These are phyloP conservation scores for Autographa gamma DNA, from an alignment of 2,888 invertebrate genomes.

Conservation along the genomic window DNA sequence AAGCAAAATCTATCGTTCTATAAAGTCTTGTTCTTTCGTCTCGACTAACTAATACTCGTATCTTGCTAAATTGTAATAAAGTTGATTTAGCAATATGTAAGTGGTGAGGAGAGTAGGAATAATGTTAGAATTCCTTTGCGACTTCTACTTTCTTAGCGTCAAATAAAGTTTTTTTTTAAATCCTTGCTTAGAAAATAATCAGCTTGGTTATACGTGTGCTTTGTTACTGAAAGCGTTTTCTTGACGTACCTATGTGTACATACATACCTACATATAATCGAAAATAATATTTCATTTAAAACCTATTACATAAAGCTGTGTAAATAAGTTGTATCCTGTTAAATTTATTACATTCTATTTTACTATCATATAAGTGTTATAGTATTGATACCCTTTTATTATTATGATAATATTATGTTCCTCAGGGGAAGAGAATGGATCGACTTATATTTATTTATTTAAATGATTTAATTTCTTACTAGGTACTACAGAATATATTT, in stretches of 20 bases:
- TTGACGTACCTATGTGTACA: slow-evolving; percentile 32
- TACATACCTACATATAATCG: slow-evolving; percentile 48
- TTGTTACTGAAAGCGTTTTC: slow-evolving; percentile 44
- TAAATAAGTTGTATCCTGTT: slow-evolving; percentile 88
- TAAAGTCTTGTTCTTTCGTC: slow-evolving; percentile 48
- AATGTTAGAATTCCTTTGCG: slow-evolving; percentile 63
- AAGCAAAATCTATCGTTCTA: slow-evolving; percentile 30
- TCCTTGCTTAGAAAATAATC: slow-evolving; percentile 49
- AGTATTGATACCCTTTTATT: slow-evolving; percentile 84
- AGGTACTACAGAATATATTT: slow-evolving; percentile 32
- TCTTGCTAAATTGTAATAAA: slow-evolving; percentile 59
- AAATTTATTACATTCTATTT: slow-evolving; percentile 89
- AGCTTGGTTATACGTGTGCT: slow-evolving; percentile 54
- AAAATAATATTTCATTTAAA: slow-evolving; percentile 55
- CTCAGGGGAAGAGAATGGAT: slow-evolving; percentile 70
- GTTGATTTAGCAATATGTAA: slow-evolving; percentile 61
- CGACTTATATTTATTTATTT: slow-evolving; percentile 26
- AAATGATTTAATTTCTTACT: slow-evolving; percentile 35
- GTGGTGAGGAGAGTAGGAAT: slow-evolving; percentile 59
- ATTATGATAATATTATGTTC: slow-evolving; percentile 74
- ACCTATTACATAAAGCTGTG: slow-evolving; percentile 67
- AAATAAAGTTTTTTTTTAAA: slow-evolving; percentile 46
- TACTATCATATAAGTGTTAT: slow-evolving; percentile 87
- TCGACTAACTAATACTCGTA: slow-evolving; percentile 65
- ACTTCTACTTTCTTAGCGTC: slow-evolving; percentile 58